Evolutionary conservation across 2,888 invertebrate genomes (phyloP), one percentile per base, ranked within the genome.

Genomic region (Zygaena filipendulae): DNA sequence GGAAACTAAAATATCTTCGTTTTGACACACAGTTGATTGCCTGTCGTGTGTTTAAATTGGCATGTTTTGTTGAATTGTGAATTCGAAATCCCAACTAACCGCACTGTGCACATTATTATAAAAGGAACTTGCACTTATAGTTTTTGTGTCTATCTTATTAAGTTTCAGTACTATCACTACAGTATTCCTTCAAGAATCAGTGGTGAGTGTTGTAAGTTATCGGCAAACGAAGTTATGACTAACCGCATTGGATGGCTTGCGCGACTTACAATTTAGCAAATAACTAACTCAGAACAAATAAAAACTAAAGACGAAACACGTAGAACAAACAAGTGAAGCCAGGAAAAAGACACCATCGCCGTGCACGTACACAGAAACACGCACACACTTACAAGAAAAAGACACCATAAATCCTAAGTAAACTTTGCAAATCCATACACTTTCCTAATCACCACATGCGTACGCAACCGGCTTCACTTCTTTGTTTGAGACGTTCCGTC

Each of bases 201-300:
- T 74, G 77, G 77, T 77, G 77, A 79, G 77, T 79, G 69, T 70
- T 68, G 68, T 66, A 60, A 52, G 66, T 68, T 70, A 72, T 66
- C 72, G 71, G 68, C 60, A 60, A 61, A 53, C 51, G 47, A 53
- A 47, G 52, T 47, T 46, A 53, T 64, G 52, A 72, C 70, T 75
- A 75, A 74, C 67, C 41, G 54, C 56, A 56, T 51, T 48, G 41
- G n/a, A n/a, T n/a, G 31, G 41, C 40, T 40, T 40, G 14, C 27
- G 7, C 16, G 16, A 7, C 16, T 16, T 16, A 7, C 16, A 4
- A 16, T 7, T 16, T 16, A 16, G 7, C 16, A 6, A n/a, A n/a
- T n/a, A n/a, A n/a, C n/a, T n/a, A n/a, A n/a, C n/a, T n/a, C n/a
- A n/a, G n/a, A n/a, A n/a, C n/a, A n/a, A n/a, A n/a, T n/a, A n/a